Percentiles rank a stretch among this genome's conserved stretches.
Evolutionary conservation across 2,888 invertebrate genomes (phyloP).

Genomic region (Azorinus chamasolen): DNA sequence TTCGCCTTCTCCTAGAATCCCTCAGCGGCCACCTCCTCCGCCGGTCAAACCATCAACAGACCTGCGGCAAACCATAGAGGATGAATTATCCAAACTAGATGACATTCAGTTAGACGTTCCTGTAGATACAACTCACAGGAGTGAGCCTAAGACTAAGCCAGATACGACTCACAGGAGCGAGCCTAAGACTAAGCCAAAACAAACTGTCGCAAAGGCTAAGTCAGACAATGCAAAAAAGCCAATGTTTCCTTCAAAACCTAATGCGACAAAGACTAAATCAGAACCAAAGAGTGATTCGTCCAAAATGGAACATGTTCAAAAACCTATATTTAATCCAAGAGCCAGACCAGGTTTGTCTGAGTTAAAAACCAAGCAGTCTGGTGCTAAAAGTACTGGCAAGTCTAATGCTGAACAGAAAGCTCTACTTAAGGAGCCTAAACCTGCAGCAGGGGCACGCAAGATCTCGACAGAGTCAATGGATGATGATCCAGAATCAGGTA

Average conservation of each 20-base stretch:
- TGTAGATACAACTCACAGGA: constrained; percentile 32
- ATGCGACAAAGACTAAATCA: constrained; percentile 50
- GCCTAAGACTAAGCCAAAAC: constrained; percentile 41
- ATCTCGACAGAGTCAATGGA: constrained; percentile 59
- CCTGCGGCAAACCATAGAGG: constrained; percentile 41
- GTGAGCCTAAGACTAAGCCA: constrained; percentile 47
- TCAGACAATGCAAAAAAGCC: constrained; percentile 52
- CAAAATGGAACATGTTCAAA: constrained; percentile 19
- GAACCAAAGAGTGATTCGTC: constrained; percentile 24
- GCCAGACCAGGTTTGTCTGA: constrained; percentile 41
- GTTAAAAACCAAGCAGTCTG: constrained; percentile 5
- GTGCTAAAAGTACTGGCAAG: constrained; percentile 2
- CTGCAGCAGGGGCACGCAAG: constrained; percentile 36
- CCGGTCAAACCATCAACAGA: constrained; percentile 38
- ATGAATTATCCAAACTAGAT: constrained; percentile 54
- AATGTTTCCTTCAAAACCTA: constrained; percentile 32
- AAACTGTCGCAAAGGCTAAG: constrained; percentile 38
- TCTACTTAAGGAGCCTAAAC: constrained; percentile 16
- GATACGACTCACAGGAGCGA: constrained; percentile 33
- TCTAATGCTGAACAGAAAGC: constrained; percentile 10
- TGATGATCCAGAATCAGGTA: constrained; percentile 52
- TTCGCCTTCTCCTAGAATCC: constrained; percentile 56
- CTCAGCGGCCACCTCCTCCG: constrained; percentile 57
- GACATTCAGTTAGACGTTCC: constrained; percentile 50
- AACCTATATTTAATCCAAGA: constrained; percentile 57